A percentile compares a stretch with the other conserved stretches of the same genome.
Evolutionary conservation across 2,113 vertebrate genomes (phyloP).

Genomic region (Shinisaurus crocodilurus): DNA sequence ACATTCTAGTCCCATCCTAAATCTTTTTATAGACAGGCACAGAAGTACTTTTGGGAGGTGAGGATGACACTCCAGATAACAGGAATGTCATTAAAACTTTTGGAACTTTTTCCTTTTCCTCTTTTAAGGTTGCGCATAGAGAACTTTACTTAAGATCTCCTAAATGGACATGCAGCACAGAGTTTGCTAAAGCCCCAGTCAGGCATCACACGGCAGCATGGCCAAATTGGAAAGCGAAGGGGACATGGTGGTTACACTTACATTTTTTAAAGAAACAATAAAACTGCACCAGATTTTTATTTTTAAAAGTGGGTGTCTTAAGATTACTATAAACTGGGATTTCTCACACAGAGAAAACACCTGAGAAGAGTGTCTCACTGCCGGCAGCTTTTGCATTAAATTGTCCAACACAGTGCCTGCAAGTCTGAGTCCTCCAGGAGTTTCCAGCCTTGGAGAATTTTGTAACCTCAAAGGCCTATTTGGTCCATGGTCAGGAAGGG

Average conservation of each 20-base stretch:
- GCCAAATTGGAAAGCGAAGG: conserved; percentile 40
- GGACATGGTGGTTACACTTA: neutral
- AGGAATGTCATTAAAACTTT: conserved; percentile 49
- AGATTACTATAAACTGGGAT: conserved; percentile 22
- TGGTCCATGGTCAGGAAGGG: conserved; percentile 67
- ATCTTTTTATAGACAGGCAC: conserved; percentile 54
- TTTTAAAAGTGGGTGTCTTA: neutral
- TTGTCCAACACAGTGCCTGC: conserved; percentile 29
- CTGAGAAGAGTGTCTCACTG: neutral
- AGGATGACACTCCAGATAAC: conserved; percentile 40
- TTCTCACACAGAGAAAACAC: conserved; percentile 48
- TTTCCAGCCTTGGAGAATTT: conserved; percentile 41
- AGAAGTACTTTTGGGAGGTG: conserved; percentile 53
- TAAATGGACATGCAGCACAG: conserved; percentile 71
- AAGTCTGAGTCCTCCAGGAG: conserved; percentile 20
- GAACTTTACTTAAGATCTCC: conserved; percentile 66
- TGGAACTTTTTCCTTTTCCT: conserved; percentile 66
- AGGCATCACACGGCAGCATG: conserved; percentile 45
- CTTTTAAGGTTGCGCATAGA: conserved; percentile 71
- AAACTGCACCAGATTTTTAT: conserved; percentile 31
- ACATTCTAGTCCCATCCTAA: conserved; percentile 52
- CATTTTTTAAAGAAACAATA: conserved; percentile 40
- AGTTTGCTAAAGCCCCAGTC: conserved; percentile 56
- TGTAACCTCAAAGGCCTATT: conserved; percentile 58
- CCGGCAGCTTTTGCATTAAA: conserved; percentile 53